These are phyloP conservation scores for Meles meles DNA, from an alignment of 2,113 vertebrate species.

Conservation along the genomic window DNA sequence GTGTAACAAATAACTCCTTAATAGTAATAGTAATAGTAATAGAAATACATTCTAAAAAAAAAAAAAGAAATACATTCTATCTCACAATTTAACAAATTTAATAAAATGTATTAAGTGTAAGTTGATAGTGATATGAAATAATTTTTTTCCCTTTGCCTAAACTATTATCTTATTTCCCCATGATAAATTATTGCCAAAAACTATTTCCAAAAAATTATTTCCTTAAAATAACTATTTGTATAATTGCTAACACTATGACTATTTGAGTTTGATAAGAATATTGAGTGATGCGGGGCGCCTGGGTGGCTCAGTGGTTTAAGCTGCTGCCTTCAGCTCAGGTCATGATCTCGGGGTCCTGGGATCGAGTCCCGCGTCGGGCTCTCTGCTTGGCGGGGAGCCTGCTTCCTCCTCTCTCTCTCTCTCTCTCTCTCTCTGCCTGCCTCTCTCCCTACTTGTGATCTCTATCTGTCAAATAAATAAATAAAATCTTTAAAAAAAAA, in stretches of 20 bases:
- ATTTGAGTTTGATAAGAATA: neutral
- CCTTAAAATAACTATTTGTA: neutral
- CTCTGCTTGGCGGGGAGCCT: too few species aligned
- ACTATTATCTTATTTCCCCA: neutral
- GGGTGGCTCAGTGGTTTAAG: too few species aligned
- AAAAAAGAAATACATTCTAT: conserved; percentile 64
- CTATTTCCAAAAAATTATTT: neutral
- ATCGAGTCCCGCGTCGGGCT: too few species aligned
- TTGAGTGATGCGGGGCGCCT: too few species aligned
- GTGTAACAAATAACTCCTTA: conserved; percentile 58
- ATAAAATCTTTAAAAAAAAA: too few species aligned
- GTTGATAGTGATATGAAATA: conserved; percentile 47
- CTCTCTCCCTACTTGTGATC: too few species aligned
- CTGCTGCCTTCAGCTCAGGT: too few species aligned
- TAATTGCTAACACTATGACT: neutral
- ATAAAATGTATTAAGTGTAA: conserved; percentile 63
- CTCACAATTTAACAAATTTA: conserved; percentile 66
- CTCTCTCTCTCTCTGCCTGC: too few species aligned
- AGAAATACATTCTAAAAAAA: too few species aligned
- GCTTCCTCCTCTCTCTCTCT: too few species aligned
- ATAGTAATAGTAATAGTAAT: conserved; percentile 68
- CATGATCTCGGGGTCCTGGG: too few species aligned
- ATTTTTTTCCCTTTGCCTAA: neutral
- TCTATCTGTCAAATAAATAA: too few species aligned
- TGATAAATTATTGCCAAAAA: neutral